phyloP scores from a whole-genome alignment of 1,140 invertebrate genomes.

The Danaus plexippus region DNA sequence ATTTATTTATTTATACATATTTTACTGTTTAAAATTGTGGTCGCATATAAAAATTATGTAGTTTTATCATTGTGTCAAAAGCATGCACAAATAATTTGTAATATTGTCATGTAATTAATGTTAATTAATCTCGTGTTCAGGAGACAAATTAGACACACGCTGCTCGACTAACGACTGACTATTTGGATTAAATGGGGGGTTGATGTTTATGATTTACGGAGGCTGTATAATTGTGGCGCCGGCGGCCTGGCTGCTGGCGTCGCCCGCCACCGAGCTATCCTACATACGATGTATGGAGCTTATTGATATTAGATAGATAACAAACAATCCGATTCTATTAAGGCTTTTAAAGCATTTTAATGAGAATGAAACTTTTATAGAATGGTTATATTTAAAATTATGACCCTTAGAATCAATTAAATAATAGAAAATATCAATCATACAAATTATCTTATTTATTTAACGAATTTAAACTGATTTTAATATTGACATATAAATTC shows the following conservation, averaged over 20 bases:
- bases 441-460: too few relatives aligned
- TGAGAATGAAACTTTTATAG: too few relatives aligned
- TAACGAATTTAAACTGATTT: too few relatives aligned
- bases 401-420: too few relatives aligned
- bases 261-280: constrained; percentile 9
- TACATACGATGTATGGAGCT: too few relatives aligned
- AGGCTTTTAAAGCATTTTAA: too few relatives aligned
- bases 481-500: too few relatives aligned
- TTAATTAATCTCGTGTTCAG: constrained; percentile 66
- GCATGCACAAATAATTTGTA: constrained; percentile 25
- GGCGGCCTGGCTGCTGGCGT: constrained; percentile 37
- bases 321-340: too few relatives aligned
- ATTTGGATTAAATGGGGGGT: constrained; percentile 70
- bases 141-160: constrained; percentile 69
- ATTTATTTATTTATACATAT: constrained; percentile 1
- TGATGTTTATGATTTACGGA: constrained; percentile 71
- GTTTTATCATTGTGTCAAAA: constrained; percentile 16
- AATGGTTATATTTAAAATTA: too few relatives aligned
- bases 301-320: too few relatives aligned
- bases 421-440: too few relatives aligned
- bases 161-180: constrained; percentile 69
- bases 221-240: constrained; percentile 66
- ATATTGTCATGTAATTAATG: constrained; percentile 66
- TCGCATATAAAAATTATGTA: background rate
- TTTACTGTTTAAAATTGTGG: constrained; percentile 5